These are phyloP conservation scores for Agriotes lineatus DNA, from an alignment of 2,888 invertebrate species.

Conservation along the genomic window DNA sequence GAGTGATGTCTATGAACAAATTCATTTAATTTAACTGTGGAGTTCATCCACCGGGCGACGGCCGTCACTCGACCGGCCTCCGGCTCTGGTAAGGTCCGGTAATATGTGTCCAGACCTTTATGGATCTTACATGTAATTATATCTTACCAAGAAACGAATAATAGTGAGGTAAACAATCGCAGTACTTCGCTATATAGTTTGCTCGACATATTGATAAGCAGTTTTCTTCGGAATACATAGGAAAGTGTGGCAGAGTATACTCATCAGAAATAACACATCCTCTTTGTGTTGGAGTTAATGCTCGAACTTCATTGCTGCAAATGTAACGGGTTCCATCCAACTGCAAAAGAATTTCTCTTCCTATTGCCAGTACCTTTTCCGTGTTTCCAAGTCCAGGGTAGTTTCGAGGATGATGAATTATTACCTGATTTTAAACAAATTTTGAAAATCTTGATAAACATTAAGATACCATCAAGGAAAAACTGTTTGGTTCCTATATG, in stretches of 20 bases:
- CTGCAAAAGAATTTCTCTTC: constrained; percentile 46
- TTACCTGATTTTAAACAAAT: constrained; percentile 33
- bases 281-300: constrained; percentile 53
- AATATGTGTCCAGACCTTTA: too few relatives aligned
- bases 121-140: neutral
- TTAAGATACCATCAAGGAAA: too few relatives aligned
- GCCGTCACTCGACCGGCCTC: too few relatives aligned
- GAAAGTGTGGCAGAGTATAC: constrained; percentile 52
- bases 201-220: constrained; percentile 58
- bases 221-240: constrained; percentile 57
- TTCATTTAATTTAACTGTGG: too few relatives aligned
- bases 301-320: constrained; percentile 51
- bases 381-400: constrained; percentile 39
- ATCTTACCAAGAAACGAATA: constrained; percentile 51
- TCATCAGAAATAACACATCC: constrained; percentile 54
- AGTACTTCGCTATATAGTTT: constrained; percentile 46
- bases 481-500: too few relatives aligned
- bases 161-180: constrained; percentile 60
- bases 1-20: too few relatives aligned
- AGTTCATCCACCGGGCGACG: too few relatives aligned
- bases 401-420: constrained; percentile 40
- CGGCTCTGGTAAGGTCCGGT: too few relatives aligned
- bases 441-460: too few relatives aligned
- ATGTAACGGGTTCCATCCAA: constrained; percentile 51
- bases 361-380: constrained; percentile 41